Base-by-base conservation (phyloP, 2,113 vertebrate species). In the Glaucidium brasilianum region DNA sequence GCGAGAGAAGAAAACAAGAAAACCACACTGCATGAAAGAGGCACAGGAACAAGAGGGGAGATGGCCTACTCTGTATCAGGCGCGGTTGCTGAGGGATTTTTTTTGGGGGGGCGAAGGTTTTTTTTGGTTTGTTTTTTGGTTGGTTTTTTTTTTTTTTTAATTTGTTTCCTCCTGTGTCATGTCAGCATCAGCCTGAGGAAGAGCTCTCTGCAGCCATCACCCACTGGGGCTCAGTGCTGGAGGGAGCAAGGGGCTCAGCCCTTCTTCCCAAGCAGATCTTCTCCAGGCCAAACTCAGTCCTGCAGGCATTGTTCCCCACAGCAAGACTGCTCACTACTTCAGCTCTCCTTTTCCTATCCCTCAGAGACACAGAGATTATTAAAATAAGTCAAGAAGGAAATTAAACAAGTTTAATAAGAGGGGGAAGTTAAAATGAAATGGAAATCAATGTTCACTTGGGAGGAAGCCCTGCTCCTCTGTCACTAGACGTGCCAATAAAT, bases 371-470 rank as follows among this genome's bases (percentile, higher is more conserved):
- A 60, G 37, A 9, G 21, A 68, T 88, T 91, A 90, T 92, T 96
- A 94, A 96, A 96, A 90, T 56, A 89, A 95, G 68, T 67, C 84
- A 82, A 87, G 92, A 90, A 94, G 92, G 93, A 96, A 96, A 96
- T 96, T 79, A 96, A 95, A 85, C 49, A 25, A 82, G 85, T 85
- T 93, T 83, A 88, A 85, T 93, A 85, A 85, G 81, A 88, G 63
- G 34, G 22, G 29, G 58, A 90, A 92, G 78, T 85, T 85, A 83
- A 96, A 96, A 95, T 92, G 82, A 96, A 96, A 90, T 95, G 88
- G 92, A 96, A 96, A 95, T 96, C 92, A 88, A 82, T 92, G 94
- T 69, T 93, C 90, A 71, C 82, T 94, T 95, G 90, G 93, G 94
- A 93, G 58, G 50, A 45, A 96, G 94, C 82, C 88, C 82, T 94